A percentile compares a stretch with the other conserved stretches of the same genome.
Evolutionary conservation across 2,797 vertebrate genomes (phyloP).

Genomic region (Danio tinwini): DNA sequence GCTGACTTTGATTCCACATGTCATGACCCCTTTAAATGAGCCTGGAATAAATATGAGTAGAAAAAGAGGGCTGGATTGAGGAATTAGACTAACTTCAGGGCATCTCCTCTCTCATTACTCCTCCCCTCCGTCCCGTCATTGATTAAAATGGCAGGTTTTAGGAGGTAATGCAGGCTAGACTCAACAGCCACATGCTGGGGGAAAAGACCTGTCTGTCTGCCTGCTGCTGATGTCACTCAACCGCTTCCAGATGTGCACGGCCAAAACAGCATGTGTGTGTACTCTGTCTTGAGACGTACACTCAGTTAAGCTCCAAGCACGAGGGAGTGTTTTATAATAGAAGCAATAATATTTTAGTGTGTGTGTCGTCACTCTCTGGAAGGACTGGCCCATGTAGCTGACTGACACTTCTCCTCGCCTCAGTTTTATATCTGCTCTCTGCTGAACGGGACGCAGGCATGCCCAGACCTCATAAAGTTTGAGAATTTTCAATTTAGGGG

Average conservation of each 20-base stretch:
- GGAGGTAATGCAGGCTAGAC: constrained; percentile 52
- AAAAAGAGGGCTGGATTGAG: constrained; percentile 1
- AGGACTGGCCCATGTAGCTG: constrained; percentile 5
- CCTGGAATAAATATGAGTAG: background rate
- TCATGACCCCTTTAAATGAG: constrained; percentile 11
- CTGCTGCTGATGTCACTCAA: constrained; percentile 76
- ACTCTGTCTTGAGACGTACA: constrained; percentile 41
- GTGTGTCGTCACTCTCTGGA: constrained; percentile 37
- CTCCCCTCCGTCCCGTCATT: constrained; percentile 1
- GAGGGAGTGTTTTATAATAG: constrained; percentile 40
- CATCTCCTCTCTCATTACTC: constrained; percentile 16
- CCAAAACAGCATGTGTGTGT: constrained; percentile 60
- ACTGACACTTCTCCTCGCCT: constrained; percentile 32
- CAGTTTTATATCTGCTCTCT: constrained; percentile 37
- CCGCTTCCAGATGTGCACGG: constrained; percentile 77
- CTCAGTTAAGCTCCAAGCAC: constrained; percentile 65
- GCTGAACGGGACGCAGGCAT: constrained; percentile 15
- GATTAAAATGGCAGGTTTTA: constrained; percentile 51
- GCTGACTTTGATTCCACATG: no score
- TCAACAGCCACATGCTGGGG: constrained; percentile 68
- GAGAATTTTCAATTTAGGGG: constrained; percentile 13
- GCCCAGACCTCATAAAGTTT: constrained; percentile 43
- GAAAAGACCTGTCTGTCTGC: constrained; percentile 73
- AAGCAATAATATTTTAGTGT: constrained; percentile 50
- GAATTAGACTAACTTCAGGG: constrained; percentile 44